Conservation (phyloP, 2,797 vertebrate species). For the Synaphobranchus kaupii region DNA sequence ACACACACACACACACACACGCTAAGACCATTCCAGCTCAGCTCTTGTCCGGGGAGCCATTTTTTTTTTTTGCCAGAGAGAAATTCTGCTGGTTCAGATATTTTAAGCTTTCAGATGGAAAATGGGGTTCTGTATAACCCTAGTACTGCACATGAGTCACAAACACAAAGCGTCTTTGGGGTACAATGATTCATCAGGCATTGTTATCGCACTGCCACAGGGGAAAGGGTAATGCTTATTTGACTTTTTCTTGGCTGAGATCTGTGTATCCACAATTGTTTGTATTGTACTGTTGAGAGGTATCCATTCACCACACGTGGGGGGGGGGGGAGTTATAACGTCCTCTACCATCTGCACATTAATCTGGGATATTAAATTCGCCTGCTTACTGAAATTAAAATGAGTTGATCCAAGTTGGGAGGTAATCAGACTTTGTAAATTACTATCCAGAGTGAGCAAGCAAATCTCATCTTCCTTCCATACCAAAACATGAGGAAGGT, state of each 20-base stretch:
- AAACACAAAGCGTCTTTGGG: constrained; percentile 50
- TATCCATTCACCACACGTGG: constrained; percentile 38
- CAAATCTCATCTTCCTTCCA: background rate
- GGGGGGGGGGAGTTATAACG: constrained; percentile 33
- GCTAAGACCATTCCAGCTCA: background rate
- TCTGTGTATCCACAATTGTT: constrained; percentile 39
- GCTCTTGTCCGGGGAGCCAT: background rate
- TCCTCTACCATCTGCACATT: constrained; percentile 14
- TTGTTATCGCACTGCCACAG: background rate
- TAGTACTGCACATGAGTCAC: constrained; percentile 45
- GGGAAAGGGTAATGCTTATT: background rate
- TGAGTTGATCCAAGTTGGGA: background rate
- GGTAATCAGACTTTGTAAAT: constrained; percentile 1
- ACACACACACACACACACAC: background rate
- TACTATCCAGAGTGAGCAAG: background rate
- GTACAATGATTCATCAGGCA: constrained; percentile 44
- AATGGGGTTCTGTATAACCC: constrained; percentile 42
- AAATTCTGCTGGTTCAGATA: background rate
- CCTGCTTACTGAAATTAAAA: constrained; percentile 21
- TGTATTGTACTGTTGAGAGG: constrained; percentile 36
- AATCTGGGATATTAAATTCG: constrained; percentile 1
- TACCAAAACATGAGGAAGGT: background rate
- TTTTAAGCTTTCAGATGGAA: constrained; percentile 47
- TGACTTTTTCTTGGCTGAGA: background rate
- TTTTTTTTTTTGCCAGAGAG: background rate